A percentile compares a stretch with the other conserved stretches of the same genome.
These are phyloP conservation scores for Philaenus spumarius DNA, from an alignment of 1,140 invertebrate genomes.

Conservation along the genomic window DNA sequence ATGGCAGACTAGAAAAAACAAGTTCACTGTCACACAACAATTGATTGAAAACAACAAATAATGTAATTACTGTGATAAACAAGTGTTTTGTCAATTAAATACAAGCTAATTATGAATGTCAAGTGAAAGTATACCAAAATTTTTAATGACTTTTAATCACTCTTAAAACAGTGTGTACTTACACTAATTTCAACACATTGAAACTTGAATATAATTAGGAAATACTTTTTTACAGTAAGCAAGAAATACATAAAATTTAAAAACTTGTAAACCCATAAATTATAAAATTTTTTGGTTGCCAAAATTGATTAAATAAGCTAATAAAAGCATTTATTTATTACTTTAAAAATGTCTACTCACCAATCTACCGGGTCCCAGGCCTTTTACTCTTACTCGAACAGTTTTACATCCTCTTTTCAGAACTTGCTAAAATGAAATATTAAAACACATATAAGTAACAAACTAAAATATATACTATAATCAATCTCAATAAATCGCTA, in stretches of 20 bases:
- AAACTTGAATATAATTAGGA: neutral
- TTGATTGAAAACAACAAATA: no score
- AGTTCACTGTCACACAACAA: no score
- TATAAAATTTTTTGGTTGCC: neutral
- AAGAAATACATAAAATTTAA: neutral
- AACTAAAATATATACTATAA: neutral
- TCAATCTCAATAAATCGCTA: neutral
- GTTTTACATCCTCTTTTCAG: constrained; percentile 63
- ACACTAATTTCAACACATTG: no score
- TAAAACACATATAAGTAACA: constrained; percentile 1
- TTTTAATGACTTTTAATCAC: no score
- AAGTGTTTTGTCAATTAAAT: no score
- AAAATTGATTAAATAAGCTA: neutral
- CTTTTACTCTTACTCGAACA: constrained; percentile 66
- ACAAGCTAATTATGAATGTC: no score
- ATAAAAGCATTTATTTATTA: neutral
- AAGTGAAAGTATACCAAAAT: no score
- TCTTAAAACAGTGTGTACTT: no score
- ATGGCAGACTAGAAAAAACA: constrained; percentile 67
- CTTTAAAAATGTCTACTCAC: constrained; percentile 45
- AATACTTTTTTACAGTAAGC: neutral
- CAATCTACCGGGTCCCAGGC: constrained; percentile 81
- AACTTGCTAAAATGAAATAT: constrained; percentile 57
- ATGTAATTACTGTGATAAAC: no score
- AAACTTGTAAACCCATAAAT: neutral